Evolutionary conservation across 1,140 invertebrate species (phyloP).

Genomic region (Cyclargus thomasi): DNA sequence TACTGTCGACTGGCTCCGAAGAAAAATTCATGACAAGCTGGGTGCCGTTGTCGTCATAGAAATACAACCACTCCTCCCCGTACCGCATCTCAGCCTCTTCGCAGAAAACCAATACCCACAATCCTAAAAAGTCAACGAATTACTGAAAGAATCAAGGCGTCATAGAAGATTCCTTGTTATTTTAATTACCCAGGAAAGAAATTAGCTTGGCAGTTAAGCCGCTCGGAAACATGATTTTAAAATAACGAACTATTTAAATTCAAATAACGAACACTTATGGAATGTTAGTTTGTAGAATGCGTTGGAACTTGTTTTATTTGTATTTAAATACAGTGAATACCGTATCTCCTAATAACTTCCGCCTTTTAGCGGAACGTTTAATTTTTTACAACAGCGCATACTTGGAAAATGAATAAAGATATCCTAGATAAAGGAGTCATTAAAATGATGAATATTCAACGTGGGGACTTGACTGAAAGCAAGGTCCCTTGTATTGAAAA

Average conservation of each 20-base stretch:
- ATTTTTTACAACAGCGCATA: conserved; percentile 13
- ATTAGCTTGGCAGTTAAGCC: not conserved
- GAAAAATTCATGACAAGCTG: conserved; percentile 50
- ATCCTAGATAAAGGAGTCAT: conserved; percentile 9
- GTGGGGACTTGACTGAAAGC: conserved; percentile 1
- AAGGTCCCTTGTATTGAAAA: not conserved
- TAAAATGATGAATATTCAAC: conserved; percentile 12
- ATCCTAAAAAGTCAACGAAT: conserved; percentile 12
- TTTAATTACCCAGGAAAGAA: not conserved
- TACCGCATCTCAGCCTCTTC: conserved; percentile 33
- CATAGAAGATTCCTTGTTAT: not conserved
- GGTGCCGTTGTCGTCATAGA: conserved; percentile 41
- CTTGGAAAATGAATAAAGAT: conserved; percentile 9
- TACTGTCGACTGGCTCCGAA: conserved; percentile 35
- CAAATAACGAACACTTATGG: not conserved
- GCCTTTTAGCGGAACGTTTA: conserved; percentile 7
- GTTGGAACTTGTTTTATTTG: conserved; percentile 1
- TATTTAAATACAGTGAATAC: not conserved
- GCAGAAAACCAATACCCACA: conserved; percentile 19
- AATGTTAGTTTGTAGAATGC: not conserved
- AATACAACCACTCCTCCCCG: conserved; percentile 45
- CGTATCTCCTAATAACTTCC: conserved; percentile 26
- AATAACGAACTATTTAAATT: not conserved
- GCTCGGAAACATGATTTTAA: not conserved
- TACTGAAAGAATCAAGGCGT: not conserved